Evolutionary conservation across 2,797 vertebrate species (phyloP).

Genomic region (Microhierax caerulescens): DNA sequence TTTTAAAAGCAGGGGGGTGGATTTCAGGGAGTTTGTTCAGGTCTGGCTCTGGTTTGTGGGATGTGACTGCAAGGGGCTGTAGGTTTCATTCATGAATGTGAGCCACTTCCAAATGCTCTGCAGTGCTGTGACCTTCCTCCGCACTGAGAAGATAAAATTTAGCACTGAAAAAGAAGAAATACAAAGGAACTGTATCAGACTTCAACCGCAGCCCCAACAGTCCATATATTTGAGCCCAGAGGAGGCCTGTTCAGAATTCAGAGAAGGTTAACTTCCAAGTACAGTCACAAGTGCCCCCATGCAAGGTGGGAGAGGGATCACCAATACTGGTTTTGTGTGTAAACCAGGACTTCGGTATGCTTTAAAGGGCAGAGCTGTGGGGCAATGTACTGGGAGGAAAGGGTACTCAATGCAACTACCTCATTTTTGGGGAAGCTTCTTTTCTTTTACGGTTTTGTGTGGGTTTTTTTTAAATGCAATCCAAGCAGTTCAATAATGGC

Average conservation of each 20-base stretch:
- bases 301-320: neutral
- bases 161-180: neutral
- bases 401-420: neutral
- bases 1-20: rapidly evolving
- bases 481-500: neutral
- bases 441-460: neutral
- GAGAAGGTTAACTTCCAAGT: too few species aligned
- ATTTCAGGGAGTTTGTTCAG: neutral
- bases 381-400: neutral
- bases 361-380: neutral
- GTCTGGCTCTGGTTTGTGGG: neutral
- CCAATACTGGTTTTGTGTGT: rapidly evolving
- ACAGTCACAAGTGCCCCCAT: rapidly evolving
- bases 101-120: rapidly evolving
- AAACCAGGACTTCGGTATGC: neutral
- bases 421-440: neutral
- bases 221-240: rapidly evolving
- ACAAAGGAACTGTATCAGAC: neutral
- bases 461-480: neutral
- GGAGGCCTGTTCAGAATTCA: too few species aligned
- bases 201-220: neutral
- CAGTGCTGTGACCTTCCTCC: neutral
- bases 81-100: rapidly evolving
- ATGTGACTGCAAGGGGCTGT: rapidly evolving
- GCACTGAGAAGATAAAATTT: neutral